Evolutionary conservation across 1,140 invertebrate species (phyloP), one percentile per base, ranked within the genome.

Genomic region (Uloborus diversus): DNA sequence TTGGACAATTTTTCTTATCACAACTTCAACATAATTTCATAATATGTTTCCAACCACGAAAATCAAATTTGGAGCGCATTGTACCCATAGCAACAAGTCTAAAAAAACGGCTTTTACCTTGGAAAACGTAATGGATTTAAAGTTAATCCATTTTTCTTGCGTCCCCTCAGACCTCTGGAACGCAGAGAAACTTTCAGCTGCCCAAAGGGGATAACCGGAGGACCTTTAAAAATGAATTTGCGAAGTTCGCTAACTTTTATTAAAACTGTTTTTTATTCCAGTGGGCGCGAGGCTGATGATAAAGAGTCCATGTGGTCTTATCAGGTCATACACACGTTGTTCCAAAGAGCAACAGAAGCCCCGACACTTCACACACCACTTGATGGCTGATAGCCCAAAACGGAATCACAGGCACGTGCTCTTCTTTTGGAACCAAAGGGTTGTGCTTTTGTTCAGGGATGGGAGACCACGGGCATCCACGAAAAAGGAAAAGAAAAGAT

Each of bases 301-400:
- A 65, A n/a, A 65, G 61, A 37, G 37, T 78, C 28, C 73, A 66
- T 51, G 61, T 65, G 62, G 73, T 57, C 73, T 78, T 78, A 78
- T 78, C 73, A 57, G 73, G 73, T 78, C 73, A 65, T 56, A 78
- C 47, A 64, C 73, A 78, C 73, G 47, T 56, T 62, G 57, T 57
- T 73, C 28, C 57, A 59, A 73, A 73, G 70, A 62, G 49, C 69
- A 71, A 59, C 30, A 20, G 17, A 59, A 53, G 23, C 28, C 33
- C 23, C n/a, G 25, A 17, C 14, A 27, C 62, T 78, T 78, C 62
- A 78, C 73, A 78, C 30, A 56, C 51, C 61, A 78, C 61, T 78
- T 65, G 61, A 17, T 49, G n/a, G 61, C 28, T 66, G 61, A 78
- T 78, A 73, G 70, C 70, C 37, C 70, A 73, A 73, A 73, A 62